Evolutionary conservation across 2,797 vertebrate species (phyloP).

Genomic region (Sebastes flavidus): DNA sequence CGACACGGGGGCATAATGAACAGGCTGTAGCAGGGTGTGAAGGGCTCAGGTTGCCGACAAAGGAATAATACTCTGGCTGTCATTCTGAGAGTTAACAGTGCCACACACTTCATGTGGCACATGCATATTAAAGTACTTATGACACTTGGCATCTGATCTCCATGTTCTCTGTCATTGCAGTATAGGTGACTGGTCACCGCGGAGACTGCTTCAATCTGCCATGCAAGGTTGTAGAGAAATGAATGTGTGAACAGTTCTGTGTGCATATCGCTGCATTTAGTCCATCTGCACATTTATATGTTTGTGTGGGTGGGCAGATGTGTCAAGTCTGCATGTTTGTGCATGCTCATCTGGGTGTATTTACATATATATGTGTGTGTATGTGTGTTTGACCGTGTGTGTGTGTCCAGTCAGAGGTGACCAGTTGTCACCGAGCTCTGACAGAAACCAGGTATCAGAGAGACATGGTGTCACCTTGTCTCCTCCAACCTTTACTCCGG

Average conservation of each 20-base stretch:
- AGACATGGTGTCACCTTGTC: conserved; percentile 70
- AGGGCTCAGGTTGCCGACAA: conserved; percentile 7
- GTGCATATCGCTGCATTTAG: not conserved
- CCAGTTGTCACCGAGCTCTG: conserved; percentile 64
- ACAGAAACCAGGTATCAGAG: conserved; percentile 72
- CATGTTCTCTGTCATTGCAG: conserved; percentile 27
- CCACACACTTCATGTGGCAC: conserved; percentile 21
- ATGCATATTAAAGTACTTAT: conserved; percentile 36
- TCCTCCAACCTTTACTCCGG: conserved; percentile 56
- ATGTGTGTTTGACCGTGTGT: not conserved
- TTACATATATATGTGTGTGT: not conserved
- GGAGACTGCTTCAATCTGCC: conserved; percentile 26
- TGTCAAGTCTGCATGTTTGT: conserved; percentile 8
- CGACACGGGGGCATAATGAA: not conserved
- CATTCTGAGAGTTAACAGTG: conserved; percentile 29
- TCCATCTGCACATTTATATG: conserved; percentile 24
- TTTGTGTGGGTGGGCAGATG: conserved; percentile 5
- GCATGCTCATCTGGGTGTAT: conserved; percentile 2
- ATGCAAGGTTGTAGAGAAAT: not conserved
- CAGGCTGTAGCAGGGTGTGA: not conserved
- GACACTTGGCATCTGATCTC: conserved; percentile 41
- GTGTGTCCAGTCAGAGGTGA: conserved; percentile 63
- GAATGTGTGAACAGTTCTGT: not conserved
- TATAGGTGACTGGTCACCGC: conserved; percentile 3
- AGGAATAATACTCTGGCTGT: conserved; percentile 15